Conservation (phyloP, 2,113 vertebrate genomes). For the Donacobius atricapilla region DNA sequence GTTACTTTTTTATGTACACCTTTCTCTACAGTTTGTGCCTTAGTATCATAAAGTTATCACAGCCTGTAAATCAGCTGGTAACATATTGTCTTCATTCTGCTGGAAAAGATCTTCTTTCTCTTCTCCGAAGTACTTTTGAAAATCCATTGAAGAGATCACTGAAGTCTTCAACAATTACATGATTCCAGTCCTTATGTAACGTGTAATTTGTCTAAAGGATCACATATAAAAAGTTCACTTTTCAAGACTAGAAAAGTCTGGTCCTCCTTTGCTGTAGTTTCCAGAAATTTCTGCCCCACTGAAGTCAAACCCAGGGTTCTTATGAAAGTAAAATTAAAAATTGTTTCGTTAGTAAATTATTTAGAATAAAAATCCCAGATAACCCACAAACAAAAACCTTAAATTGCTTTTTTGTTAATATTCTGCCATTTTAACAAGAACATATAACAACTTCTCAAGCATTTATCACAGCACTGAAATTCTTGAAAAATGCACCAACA, state of each 20-base stretch:
- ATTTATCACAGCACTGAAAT: background rate
- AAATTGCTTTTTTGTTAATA: background rate
- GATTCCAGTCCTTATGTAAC: background rate
- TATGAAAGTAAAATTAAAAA: background rate
- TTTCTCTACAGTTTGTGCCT: background rate
- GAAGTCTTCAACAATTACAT: background rate
- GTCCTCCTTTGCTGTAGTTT: slow-evolving; percentile 93
- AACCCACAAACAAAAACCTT: background rate
- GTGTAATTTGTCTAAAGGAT: background rate
- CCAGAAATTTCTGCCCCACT: slow-evolving; percentile 97
- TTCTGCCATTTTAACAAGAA: background rate
- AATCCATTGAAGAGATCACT: background rate
- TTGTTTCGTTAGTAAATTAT: background rate
- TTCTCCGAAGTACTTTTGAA: background rate
- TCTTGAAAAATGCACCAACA: background rate
- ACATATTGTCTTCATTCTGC: background rate
- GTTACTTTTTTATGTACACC: background rate
- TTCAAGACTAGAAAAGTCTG: slow-evolving; percentile 90
- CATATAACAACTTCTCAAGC: background rate
- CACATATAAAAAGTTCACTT: slow-evolving; percentile 56
- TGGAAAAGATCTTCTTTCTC: background rate
- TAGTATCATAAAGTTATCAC: background rate
- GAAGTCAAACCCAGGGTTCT: slow-evolving; percentile 99
- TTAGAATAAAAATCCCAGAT: background rate
- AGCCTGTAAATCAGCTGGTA: slow-evolving; percentile 2